A percentile compares a stretch with the other conserved stretches of the same genome.
Conservation (phyloP, 2,113 vertebrate genomes). For the Hippopotamus amphibius region DNA sequence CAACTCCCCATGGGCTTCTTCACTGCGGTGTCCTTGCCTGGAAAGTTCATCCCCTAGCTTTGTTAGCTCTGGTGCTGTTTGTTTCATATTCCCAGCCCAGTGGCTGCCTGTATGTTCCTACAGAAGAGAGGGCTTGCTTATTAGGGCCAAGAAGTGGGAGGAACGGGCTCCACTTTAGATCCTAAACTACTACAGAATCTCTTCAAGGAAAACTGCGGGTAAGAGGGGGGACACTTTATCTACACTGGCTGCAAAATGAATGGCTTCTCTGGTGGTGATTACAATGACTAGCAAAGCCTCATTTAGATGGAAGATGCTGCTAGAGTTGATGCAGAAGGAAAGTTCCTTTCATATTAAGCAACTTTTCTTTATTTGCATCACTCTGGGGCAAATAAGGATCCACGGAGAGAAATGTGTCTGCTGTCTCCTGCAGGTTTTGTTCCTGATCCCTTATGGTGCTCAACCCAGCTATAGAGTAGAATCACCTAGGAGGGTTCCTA, state of each 20-base stretch:
- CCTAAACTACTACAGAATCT: not conserved
- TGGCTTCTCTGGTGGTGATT: not conserved
- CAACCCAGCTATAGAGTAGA: not conserved
- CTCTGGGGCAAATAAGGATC: not conserved
- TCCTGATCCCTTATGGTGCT: not conserved
- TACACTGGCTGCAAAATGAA: not conserved
- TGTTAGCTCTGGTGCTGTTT: not conserved
- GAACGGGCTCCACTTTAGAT: not conserved
- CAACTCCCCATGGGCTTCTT: not conserved
- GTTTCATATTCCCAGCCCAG: not conserved
- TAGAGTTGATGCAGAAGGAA: not conserved
- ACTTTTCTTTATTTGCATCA: not conserved
- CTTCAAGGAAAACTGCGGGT: not conserved
- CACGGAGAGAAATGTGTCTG: not conserved
- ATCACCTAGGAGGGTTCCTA: not conserved
- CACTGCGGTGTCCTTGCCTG: not conserved
- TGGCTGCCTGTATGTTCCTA: not conserved
- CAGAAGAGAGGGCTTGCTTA: not conserved
- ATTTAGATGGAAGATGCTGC: not conserved
- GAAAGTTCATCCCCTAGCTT: not conserved
- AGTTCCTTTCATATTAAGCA: not conserved
- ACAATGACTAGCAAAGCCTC: not conserved
- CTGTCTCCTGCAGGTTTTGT: not conserved
- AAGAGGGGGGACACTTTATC: not conserved
- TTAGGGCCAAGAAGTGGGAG: not conserved